These are phyloP conservation scores for Cephus sareptanus DNA, from an alignment of 2,888 invertebrate species.

Conservation along the genomic window DNA sequence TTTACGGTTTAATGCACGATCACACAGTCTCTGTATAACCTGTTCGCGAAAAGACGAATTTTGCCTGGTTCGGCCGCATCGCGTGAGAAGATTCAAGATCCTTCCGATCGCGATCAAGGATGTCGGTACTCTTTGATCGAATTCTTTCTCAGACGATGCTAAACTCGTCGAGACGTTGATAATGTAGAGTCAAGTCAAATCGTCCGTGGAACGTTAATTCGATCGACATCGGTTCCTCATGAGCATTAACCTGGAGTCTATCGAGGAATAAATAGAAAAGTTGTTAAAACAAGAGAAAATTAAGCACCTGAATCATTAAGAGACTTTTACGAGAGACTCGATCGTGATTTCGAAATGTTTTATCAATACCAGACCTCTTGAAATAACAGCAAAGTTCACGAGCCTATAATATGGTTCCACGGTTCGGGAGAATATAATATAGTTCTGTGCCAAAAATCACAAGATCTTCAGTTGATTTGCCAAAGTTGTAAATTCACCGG, in stretches of 20 bases:
- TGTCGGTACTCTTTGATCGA: background rate
- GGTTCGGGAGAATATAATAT: background rate
- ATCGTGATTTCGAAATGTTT: conserved; percentile 10
- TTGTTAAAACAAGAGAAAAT: background rate
- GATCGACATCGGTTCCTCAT: background rate
- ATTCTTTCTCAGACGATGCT: background rate
- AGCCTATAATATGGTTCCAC: background rate
- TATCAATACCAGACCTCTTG: conserved; percentile 17
- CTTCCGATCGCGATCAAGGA: background rate
- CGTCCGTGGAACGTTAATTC: background rate
- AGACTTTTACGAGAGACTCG: background rate
- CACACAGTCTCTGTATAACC: conserved; percentile 11
- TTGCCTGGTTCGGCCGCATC: background rate
- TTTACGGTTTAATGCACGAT: conserved; percentile 59
- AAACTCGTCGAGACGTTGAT: background rate
- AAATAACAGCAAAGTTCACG: conserved; percentile 10
- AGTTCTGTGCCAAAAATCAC: background rate
- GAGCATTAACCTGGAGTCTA: background rate
- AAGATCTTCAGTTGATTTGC: background rate
- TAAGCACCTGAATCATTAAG: background rate
- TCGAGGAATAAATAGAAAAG: background rate
- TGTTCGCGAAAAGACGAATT: background rate
- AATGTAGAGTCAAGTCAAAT: background rate
- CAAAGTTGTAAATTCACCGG: background rate
- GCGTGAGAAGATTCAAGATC: background rate